A percentile compares a stretch with the other conserved stretches of the same genome.
Conservation (phyloP, 2,888 invertebrate species). For the Caenorhabditis sp. region DNA sequence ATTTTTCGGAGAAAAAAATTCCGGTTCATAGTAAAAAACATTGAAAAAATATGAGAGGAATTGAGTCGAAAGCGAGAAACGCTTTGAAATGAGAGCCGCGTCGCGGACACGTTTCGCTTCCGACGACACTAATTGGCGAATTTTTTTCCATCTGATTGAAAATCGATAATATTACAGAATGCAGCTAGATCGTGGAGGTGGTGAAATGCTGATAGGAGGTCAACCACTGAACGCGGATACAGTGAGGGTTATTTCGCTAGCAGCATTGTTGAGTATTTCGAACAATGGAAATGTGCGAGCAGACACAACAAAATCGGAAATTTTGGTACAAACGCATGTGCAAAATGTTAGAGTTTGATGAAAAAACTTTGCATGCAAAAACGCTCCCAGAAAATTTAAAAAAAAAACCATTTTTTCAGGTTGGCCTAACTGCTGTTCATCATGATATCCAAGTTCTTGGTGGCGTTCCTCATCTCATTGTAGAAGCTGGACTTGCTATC, state of each 20-base stretch:
- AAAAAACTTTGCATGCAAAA: too few species aligned
- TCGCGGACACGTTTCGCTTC: too few species aligned
- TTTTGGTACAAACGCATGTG: slow-evolving; percentile 23
- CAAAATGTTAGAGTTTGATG: slow-evolving; percentile 24
- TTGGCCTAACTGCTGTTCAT: slow-evolving; percentile 42
- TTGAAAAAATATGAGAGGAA: too few species aligned
- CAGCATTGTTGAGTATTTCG: slow-evolving; percentile 15
- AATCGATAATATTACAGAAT: too few species aligned
- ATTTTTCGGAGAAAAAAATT: too few species aligned
- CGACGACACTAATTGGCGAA: too few species aligned
- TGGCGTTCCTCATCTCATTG: slow-evolving; percentile 37
- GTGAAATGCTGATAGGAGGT: slow-evolving; percentile 31
- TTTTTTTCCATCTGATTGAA: too few species aligned
- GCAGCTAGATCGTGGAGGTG: slow-evolving; percentile 37
- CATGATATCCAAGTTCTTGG: slow-evolving; percentile 40
- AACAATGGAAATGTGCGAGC: slow-evolving; percentile 38
- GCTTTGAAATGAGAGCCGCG: too few species aligned
- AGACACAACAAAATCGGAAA: slow-evolving; percentile 30
- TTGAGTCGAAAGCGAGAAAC: too few species aligned
- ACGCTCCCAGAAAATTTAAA: too few species aligned
- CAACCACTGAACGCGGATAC: slow-evolving; percentile 23
- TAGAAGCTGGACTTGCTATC: slow-evolving; percentile 30
- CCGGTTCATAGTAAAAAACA: too few species aligned
- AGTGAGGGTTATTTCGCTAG: slow-evolving; percentile 18
- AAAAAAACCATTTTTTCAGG: slow-evolving; percentile 7